These are phyloP conservation scores for Sarcophaga carnaria DNA, from an alignment of 2,888 invertebrate genomes.

Conservation along the genomic window DNA sequence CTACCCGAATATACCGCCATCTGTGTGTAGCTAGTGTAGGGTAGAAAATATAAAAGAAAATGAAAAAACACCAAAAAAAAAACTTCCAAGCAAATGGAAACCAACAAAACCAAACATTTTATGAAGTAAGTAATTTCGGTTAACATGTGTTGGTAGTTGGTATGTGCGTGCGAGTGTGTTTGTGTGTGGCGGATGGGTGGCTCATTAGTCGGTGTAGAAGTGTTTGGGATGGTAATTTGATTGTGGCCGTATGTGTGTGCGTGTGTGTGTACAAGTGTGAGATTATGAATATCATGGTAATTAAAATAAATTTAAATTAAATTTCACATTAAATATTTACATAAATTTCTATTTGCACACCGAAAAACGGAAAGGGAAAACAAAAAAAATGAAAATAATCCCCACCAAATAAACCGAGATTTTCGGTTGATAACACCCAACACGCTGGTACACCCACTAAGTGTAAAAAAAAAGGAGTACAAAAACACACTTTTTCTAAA, in stretches of 20 bases:
- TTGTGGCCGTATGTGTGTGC: not conserved
- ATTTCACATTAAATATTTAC: constrained; percentile 67
- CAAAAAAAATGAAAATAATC: not conserved
- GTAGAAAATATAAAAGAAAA: too few species aligned
- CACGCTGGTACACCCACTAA: not conserved
- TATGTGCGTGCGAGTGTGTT: not conserved
- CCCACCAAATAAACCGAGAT: constrained; percentile 13
- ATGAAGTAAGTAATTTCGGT: constrained; percentile 47
- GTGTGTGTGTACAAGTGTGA: not conserved
- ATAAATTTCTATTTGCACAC: constrained; percentile 58
- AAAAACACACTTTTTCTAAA: not conserved
- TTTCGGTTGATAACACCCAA: constrained; percentile 38
- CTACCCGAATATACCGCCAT: too few species aligned
- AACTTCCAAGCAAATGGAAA: constrained; percentile 24
- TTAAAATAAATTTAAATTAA: constrained; percentile 68
- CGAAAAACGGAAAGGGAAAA: not conserved
- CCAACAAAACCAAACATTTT: constrained; percentile 48
- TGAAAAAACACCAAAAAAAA: not conserved
- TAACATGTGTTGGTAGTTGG: not conserved
- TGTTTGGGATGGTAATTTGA: not conserved
- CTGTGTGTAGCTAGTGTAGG: too few species aligned
- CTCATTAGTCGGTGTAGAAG: not conserved
- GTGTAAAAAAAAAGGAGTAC: too few species aligned
- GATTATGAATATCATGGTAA: constrained; percentile 48
- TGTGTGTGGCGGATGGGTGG: not conserved